These are phyloP conservation scores for Bemisia tabaci DNA, from an alignment of 1,140 invertebrate species.

Conservation along the genomic window DNA sequence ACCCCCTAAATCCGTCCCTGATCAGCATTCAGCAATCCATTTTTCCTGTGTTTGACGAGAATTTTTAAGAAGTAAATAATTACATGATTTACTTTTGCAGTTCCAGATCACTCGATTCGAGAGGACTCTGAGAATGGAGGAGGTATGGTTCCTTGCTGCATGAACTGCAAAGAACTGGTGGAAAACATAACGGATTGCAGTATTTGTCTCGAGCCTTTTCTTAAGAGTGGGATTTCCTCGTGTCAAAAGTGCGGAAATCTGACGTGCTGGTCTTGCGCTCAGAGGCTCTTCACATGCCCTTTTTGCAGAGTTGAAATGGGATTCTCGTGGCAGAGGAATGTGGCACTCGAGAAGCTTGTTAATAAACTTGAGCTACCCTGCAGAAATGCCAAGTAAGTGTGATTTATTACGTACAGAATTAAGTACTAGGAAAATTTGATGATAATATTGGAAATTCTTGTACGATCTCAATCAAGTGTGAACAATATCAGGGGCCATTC, in stretches of 20 bases:
- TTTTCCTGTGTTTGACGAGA: no score
- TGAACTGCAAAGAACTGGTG: conserved; percentile 14
- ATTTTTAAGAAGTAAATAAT: no score
- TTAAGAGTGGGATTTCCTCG: conserved; percentile 11
- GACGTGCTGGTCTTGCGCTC: conserved; percentile 12
- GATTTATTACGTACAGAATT: conserved; percentile 1
- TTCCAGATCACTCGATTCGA: not conserved
- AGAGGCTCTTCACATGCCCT: conserved; percentile 11
- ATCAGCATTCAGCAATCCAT: no score
- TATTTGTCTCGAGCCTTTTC: conserved; percentile 10
- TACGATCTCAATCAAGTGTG: no score
- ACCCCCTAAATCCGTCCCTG: no score
- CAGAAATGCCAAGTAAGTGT: conserved; percentile 8
- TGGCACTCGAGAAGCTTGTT: conserved; percentile 13
- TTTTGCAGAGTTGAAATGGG: conserved; percentile 10
- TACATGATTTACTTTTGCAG: not conserved
- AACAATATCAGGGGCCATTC: no score
- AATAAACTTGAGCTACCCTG: conserved; percentile 14
- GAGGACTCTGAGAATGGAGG: not conserved
- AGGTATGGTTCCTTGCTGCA: not conserved
- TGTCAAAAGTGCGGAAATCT: conserved; percentile 16
- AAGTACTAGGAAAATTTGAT: not conserved
- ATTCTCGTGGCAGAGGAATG: conserved; percentile 8
- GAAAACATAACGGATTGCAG: conserved; percentile 12
- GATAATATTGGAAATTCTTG: no score